Evolutionary conservation across 1,140 invertebrate species (phyloP), one percentile per base, ranked within the genome.

Genomic region (Drosophila fuyamai): DNA sequence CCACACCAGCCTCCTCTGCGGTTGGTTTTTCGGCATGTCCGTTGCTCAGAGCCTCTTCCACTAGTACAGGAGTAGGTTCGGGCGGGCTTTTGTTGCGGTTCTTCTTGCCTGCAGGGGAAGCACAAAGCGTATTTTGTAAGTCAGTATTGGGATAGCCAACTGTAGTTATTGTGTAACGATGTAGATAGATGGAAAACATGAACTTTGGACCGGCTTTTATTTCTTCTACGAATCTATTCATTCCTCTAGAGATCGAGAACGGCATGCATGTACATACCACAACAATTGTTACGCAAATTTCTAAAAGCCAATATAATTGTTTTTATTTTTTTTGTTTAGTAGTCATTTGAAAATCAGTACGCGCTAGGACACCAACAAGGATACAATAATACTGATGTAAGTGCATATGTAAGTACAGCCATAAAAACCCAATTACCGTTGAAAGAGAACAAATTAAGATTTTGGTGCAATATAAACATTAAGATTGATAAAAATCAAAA

Each of bases 81-180:
- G 79, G 44, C 9, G 81, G 81, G 53, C 77, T 82, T 80, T 91
- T 91, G 79, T 89, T 89, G 14, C 74, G 78, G 40, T 85, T 91
- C 54, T 91, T 91, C 55, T 80, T 83, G 53, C 89, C 89, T 91
- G 44, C n/a, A 14, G 4, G 2, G 3, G 9, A 59, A 59, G 40
- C 1, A 18, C 27, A 12, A n/a, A 35, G 12, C 12, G 56, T 18
- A 4, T 35, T 16, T 59, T 60, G 55, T 35, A 35, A 43, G 27
- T 60, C 55, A 43, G 35, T 41, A 5, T 43, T 6, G 6, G 9
- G 16, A 23, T 18, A 43, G 16, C 9, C 36, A 41, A 41, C 12
- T 16, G 36, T 4, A 18, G 23, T 23, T 23, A 13, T 29, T 61
- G 8, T 16, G 14, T 18, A 41, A 58, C 5, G 10, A 8, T 10